Conservation (phyloP, 2,888 invertebrate genomes). For the Noctua comes region DNA sequence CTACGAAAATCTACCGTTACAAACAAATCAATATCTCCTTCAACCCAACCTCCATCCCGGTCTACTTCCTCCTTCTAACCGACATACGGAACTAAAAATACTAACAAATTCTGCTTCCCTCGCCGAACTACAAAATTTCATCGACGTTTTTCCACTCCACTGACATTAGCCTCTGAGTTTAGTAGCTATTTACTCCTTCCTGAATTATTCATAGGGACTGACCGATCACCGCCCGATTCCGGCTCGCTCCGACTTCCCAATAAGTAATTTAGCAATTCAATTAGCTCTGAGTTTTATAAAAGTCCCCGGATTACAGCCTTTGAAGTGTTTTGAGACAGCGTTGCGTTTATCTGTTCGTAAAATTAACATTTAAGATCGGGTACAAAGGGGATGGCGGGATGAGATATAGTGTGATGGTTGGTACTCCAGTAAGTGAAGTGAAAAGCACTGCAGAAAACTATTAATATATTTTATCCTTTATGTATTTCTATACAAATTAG, state of each 20-base stretch:
- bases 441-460: not conserved
- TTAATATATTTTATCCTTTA: not conserved
- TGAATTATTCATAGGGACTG: slow-evolving; percentile 77
- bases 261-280: slow-evolving; percentile 79
- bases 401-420: not conserved
- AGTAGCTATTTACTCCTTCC: slow-evolving; percentile 60
- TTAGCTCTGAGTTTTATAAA: slow-evolving; percentile 72
- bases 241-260: slow-evolving; percentile 66
- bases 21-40: slow-evolving; percentile 3
- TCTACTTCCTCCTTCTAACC: slow-evolving; percentile 1
- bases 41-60: not conserved
- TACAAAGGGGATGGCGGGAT: not conserved
- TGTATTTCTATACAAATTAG: too few relatives aligned
- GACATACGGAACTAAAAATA: slow-evolving; percentile 41
- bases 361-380: slow-evolving; percentile 56
- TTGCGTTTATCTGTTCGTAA: slow-evolving; percentile 63
- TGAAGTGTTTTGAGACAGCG: slow-evolving; percentile 59
- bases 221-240: slow-evolving; percentile 72
- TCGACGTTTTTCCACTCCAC: slow-evolving; percentile 55
- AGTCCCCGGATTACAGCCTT: slow-evolving; percentile 64
- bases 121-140: slow-evolving; percentile 43
- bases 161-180: slow-evolving; percentile 52
- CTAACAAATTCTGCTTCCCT: slow-evolving; percentile 33
- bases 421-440: not conserved
- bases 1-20: not conserved